Evolutionary conservation across 2,113 vertebrate genomes (phyloP).

Genomic region (Protobothrops mucrosquamatus): DNA sequence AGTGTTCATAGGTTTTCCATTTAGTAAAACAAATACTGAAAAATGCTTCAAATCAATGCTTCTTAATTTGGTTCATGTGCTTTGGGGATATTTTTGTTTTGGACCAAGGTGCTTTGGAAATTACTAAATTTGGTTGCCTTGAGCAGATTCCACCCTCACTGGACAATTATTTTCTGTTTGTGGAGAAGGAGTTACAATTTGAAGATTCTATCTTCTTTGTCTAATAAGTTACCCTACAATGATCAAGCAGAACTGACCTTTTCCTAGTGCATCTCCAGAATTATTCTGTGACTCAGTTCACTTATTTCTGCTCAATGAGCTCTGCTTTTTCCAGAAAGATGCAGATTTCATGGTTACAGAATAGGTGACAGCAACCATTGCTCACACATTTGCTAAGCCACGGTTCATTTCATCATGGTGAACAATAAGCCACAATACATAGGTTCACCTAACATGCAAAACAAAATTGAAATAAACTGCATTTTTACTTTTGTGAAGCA

Average conservation of each 20-base stretch:
- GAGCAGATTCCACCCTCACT: background rate
- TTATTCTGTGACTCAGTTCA: background rate
- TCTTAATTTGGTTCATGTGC: background rate
- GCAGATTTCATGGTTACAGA: background rate
- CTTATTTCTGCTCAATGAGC: background rate
- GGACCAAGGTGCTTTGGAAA: background rate
- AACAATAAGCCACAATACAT: background rate
- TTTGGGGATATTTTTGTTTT: background rate
- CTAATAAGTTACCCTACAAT: background rate
- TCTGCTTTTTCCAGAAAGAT: background rate
- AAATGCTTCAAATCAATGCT: background rate
- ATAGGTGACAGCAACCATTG: background rate
- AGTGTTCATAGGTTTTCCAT: background rate
- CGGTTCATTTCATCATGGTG: background rate
- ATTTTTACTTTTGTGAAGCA: background rate
- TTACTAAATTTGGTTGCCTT: background rate
- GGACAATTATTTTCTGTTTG: background rate
- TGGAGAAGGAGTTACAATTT: background rate
- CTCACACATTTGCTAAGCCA: background rate
- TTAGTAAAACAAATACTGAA: background rate
- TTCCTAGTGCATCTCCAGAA: background rate
- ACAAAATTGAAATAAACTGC: background rate
- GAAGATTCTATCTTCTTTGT: background rate
- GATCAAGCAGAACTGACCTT: background rate
- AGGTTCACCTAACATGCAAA: background rate